Evolutionary conservation across 2,113 vertebrate genomes (phyloP).

Genomic region (Artemisiospiza belli): DNA sequence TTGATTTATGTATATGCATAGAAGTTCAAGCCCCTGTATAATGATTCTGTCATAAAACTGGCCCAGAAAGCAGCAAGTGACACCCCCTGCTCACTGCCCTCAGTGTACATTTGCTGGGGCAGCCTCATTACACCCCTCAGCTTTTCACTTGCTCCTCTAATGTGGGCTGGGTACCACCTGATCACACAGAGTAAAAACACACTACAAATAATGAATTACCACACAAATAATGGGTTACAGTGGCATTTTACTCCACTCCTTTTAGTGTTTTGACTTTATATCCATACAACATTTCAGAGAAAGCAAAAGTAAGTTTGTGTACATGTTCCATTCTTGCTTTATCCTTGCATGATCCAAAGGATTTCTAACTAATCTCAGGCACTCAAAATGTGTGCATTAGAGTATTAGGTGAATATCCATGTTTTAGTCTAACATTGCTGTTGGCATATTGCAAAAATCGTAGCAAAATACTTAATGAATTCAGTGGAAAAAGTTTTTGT

Average conservation of each 20-base stretch:
- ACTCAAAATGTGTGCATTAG: neutral
- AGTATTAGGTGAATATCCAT: neutral
- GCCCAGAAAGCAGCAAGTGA: neutral
- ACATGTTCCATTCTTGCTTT: neutral
- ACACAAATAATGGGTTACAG: neutral
- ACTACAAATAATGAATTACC: neutral
- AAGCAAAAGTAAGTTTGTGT: neutral
- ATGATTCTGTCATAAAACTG: neutral
- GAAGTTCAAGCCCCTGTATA: neutral
- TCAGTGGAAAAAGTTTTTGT: neutral
- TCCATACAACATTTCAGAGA: neutral
- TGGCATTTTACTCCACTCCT: neutral
- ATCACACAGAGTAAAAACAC: neutral
- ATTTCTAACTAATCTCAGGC: slow-evolving; percentile 10
- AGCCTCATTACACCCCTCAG: neutral
- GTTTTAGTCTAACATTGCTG: neutral
- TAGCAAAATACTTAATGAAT: neutral
- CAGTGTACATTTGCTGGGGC: neutral
- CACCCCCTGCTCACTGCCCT: neutral
- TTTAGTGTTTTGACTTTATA: neutral
- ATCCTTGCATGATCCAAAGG: neutral
- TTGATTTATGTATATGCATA: slow-evolving; percentile 54
- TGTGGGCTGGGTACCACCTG: neutral
- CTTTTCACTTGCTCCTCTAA: neutral
- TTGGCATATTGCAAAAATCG: neutral